Conservation (phyloP, 2,888 invertebrate genomes). For the Sympetrum striolatum region DNA sequence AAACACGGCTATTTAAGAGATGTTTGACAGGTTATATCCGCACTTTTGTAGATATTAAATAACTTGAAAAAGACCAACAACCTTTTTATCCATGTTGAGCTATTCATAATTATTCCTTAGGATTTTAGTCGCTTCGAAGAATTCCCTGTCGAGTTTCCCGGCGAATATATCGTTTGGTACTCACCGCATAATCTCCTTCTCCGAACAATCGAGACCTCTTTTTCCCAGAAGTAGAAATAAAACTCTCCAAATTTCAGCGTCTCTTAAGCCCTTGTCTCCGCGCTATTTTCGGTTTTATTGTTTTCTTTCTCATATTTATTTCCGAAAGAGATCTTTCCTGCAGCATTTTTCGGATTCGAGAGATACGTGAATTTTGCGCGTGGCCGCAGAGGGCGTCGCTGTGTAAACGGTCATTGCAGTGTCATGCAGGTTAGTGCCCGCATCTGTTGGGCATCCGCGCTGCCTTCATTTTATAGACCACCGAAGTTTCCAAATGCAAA, state of each 20-base stretch:
- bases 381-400: too few relatives aligned
- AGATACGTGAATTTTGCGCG: too few relatives aligned
- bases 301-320: neutral
- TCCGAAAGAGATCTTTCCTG: neutral
- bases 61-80: too few relatives aligned
- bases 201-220: neutral
- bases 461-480: too few relatives aligned
- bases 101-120: too few relatives aligned
- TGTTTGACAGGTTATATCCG: neutral
- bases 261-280: neutral
- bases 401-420: too few relatives aligned
- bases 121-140: too few relatives aligned
- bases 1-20: neutral
- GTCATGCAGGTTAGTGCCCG: too few relatives aligned
- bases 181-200: neutral
- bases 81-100: too few relatives aligned
- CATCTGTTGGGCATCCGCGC: too few relatives aligned
- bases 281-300: neutral
- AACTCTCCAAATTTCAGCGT: neutral
- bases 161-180: neutral
- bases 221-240: neutral
- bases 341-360: neutral
- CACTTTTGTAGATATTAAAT: neutral
- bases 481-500: too few relatives aligned
- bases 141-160: neutral